Base-by-base conservation (phyloP, 2,888 invertebrate species). In the Nudaria mundana region DNA sequence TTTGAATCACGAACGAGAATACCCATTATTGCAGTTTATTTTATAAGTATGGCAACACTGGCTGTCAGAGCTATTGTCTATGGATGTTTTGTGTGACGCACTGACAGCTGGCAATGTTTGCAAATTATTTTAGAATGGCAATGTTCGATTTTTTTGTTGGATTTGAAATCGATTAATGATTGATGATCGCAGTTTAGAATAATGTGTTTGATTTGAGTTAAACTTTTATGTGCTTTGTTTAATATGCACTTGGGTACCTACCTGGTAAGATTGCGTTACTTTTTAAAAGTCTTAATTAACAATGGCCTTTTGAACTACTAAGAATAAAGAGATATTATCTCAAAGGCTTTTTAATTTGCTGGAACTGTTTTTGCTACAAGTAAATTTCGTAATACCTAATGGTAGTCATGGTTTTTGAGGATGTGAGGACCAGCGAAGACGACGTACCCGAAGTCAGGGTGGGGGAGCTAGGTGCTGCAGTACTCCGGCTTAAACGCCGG, bases 31-130 rank as follows among this genome's bases (percentile, higher is more conserved):
- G 52, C 58, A 52, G 48, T 50, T 48, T 52, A 53, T 61, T 71
- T 68, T 66, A 56, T 70, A 52, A 56, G 38, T 49, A 46, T 71
- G 68, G 70, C 62, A 74, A 75, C 72, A 76, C 66, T 63, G 58
- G 45, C 49, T 62, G 53, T 62, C 60, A 50, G 44, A 48, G 51
- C 62, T 51, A 69, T 70, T 71, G 76, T 71, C 55, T 66, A 56
- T 40, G 38, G 42, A 50, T 51, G 57, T 56, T 68, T 66, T 68
- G 56, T 66, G 59, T 51, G 51, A 56, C 52, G 57, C 56, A 58
- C 57, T 62, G 63, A 63, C 58, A 59, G 63, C 48, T 61, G 55
- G 48, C 50, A 64, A 63, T 55, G 58, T 48, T 48, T 24, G 59
- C 48, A 44, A 58, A 58, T 55, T 43, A 52, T 61, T 63, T 52